Conservation (phyloP, 1,140 invertebrate genomes). For the Thaumatotibia leucotreta region DNA sequence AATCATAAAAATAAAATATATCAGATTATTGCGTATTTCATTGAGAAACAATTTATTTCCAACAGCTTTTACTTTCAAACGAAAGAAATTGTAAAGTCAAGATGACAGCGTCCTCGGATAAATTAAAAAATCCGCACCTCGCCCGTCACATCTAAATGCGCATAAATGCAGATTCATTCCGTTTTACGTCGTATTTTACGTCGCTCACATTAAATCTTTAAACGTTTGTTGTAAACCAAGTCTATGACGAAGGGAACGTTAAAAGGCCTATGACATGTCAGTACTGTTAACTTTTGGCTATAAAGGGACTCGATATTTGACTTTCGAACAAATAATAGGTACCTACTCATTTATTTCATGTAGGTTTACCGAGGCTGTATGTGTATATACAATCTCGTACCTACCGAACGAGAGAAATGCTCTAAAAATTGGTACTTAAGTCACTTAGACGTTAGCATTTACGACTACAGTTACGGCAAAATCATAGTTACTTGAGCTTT, state of each 20-base stretch:
- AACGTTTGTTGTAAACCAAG: slow-evolving; percentile 27
- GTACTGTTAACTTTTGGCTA: slow-evolving; percentile 1
- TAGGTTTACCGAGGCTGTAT: not conserved
- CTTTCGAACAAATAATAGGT: not conserved
- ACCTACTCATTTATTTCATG: not conserved
- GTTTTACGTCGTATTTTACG: slow-evolving; percentile 30
- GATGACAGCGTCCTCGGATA: not conserved
- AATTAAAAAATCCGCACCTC: not conserved
- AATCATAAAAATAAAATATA: too few relatives aligned
- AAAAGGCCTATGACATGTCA: slow-evolving; percentile 9
- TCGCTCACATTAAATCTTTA: slow-evolving; percentile 13
- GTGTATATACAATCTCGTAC: not conserved
- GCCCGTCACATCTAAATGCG: slow-evolving; percentile 16
- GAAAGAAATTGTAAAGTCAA: not conserved
- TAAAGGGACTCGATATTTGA: not conserved
- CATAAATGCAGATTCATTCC: slow-evolving; percentile 25
- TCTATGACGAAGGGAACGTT: slow-evolving; percentile 3
- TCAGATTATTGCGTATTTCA: too few relatives aligned
- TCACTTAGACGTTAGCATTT: too few relatives aligned
- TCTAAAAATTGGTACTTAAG: too few relatives aligned
- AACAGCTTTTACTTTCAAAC: not conserved
- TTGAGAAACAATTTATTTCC: too few relatives aligned
- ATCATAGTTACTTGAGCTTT: too few relatives aligned
- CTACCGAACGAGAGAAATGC: too few relatives aligned
- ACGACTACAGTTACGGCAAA: too few relatives aligned